Percentiles rank a stretch among this genome's conserved stretches.
Evolutionary conservation across 2,888 invertebrate genomes (phyloP).

Genomic region (Pachymerium ferrugineum): DNA sequence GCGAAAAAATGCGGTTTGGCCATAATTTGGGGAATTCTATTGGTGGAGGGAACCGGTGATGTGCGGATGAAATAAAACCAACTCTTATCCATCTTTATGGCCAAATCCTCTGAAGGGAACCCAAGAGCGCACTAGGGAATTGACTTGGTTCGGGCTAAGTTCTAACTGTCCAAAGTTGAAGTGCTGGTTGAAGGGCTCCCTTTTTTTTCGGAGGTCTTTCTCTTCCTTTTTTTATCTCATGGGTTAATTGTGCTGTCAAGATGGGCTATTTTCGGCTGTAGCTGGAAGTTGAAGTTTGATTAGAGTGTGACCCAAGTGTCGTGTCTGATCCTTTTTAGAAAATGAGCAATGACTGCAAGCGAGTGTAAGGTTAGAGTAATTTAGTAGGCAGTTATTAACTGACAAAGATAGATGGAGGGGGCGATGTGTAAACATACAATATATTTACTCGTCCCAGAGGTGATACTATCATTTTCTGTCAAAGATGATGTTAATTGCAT

Average conservation of each 20-base stretch:
- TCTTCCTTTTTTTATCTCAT: background rate
- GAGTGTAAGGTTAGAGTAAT: background rate
- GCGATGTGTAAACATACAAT: background rate
- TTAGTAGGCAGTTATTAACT: background rate
- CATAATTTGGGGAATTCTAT: background rate
- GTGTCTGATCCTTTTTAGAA: background rate
- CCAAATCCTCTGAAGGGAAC: slow-evolving; percentile 21
- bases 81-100: slow-evolving; percentile 15
- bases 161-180: slow-evolving; percentile 21
- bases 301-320: background rate
- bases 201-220: background rate
- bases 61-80: slow-evolving; percentile 3
- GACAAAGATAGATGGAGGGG: background rate
- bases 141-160: background rate
- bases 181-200: background rate
- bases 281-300: background rate
- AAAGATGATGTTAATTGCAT: background rate
- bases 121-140: background rate
- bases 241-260: slow-evolving; percentile 15
- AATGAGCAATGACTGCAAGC: background rate
- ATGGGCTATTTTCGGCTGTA: background rate
- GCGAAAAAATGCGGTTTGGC: background rate
- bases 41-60: background rate
- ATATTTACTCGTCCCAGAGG: background rate
- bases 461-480: background rate